Evolutionary conservation across 2,113 vertebrate genomes (phyloP).

Genomic region (Sigmodon hispidus): DNA sequence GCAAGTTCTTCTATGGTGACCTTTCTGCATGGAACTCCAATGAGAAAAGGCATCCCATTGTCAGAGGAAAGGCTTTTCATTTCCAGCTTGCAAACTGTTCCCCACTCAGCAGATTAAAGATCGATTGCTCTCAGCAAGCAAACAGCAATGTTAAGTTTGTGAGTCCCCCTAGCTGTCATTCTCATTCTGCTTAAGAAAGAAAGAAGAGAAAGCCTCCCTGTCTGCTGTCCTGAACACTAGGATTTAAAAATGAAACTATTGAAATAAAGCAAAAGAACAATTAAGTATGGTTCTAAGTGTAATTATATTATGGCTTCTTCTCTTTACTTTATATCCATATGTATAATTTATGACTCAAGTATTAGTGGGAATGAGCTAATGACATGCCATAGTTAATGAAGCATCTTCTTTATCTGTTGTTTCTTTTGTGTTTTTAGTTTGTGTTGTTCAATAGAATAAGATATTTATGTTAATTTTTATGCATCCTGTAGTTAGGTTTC

Average conservation of each 20-base stretch:
- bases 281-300: conserved; percentile 22
- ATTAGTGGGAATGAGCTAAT: conserved; percentile 52
- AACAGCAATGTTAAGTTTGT: conserved; percentile 70
- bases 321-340: conserved; percentile 22
- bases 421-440: conserved; percentile 20
- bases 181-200: conserved; percentile 1
- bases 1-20: not conserved
- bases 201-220: not conserved
- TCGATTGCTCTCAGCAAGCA: conserved; percentile 69
- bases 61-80: conserved; percentile 68
- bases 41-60: conserved; percentile 41
- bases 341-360: conserved; percentile 54
- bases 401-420: not conserved
- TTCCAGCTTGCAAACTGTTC: conserved; percentile 55
- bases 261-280: conserved; percentile 26
- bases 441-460: not conserved
- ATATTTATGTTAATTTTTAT: conserved; percentile 71
- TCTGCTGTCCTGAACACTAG: not conserved
- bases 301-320: conserved; percentile 43
- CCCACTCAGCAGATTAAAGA: conserved; percentile 66
- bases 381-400: conserved; percentile 43
- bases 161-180: conserved; percentile 26
- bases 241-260: not conserved
- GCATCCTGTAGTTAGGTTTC: conserved; percentile 36
- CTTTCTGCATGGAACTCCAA: conserved; percentile 25